phyloP scores from a whole-genome alignment of 2,888 invertebrate genomes.

The Aspidiotus rigidus region DNA sequence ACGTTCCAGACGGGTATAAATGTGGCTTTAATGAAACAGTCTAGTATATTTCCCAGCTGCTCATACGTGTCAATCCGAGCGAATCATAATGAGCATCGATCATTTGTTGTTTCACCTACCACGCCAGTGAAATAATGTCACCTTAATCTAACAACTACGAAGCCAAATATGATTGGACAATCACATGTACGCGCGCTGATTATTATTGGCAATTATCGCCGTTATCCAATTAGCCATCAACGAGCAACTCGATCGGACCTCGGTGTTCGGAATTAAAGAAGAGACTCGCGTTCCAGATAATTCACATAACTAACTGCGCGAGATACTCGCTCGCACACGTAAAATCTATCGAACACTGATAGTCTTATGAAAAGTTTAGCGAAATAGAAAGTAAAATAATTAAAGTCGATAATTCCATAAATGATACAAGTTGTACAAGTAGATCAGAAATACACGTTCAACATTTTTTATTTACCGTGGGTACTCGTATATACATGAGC shows the following conservation, averaged over 20 bases:
- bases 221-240: neutral
- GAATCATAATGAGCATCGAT: neutral
- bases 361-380: neutral
- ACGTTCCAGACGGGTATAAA: too few species aligned
- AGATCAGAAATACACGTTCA: neutral
- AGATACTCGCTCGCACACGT: too few species aligned
- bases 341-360: too few species aligned
- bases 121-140: neutral
- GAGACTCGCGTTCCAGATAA: too few species aligned
- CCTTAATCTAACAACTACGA: neutral
- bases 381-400: conserved; percentile 1
- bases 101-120: neutral
- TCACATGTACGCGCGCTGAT: neutral
- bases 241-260: too few species aligned
- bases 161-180: too few species aligned
- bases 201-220: neutral
- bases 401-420: conserved; percentile 2
- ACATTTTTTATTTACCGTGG: neutral
- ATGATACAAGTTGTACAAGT: neutral
- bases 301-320: too few species aligned
- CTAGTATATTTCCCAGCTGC: too few species aligned
- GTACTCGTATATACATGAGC: neutral
- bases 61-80: neutral
- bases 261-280: too few species aligned
- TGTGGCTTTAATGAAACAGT: too few species aligned